A percentile compares a stretch with the other conserved stretches of the same genome.
phyloP scores from a whole-genome alignment of 2,113 vertebrate genomes.

The Gasterosteus nipponicus region DNA sequence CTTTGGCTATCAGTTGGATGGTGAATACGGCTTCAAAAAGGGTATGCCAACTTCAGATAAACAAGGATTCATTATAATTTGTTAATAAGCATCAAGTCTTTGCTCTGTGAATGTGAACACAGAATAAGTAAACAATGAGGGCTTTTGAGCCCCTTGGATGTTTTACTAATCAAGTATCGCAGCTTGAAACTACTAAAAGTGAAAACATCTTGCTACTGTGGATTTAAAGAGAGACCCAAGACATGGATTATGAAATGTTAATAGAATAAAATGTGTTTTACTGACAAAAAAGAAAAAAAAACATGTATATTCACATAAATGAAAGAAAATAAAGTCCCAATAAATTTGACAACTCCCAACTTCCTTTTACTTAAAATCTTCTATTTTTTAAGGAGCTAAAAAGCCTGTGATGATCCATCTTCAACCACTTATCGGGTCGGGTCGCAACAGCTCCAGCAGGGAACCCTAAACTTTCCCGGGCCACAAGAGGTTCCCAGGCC shows the following conservation, averaged over 20 bases:
- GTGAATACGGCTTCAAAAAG: background rate
- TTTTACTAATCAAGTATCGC: constrained; percentile 42
- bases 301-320: no score
- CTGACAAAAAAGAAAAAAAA: no score
- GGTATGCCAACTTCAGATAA: background rate
- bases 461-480: no score
- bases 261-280: background rate
- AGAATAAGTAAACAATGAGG: background rate
- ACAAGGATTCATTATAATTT: background rate
- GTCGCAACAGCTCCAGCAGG: no score
- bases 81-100: background rate
- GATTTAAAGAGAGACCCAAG: constrained; percentile 17
- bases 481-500: no score
- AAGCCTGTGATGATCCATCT: no score
- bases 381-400: no score
- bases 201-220: constrained; percentile 62
- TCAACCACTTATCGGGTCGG: no score
- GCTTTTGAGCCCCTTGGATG: constrained; percentile 5
- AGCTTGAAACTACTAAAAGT: constrained; percentile 57
- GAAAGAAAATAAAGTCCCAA: no score
- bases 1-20: background rate
- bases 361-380: no score
- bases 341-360: no score
- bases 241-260: background rate
- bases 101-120: background rate